A percentile compares a stretch with the other conserved stretches of the same genome.
phyloP scores from a whole-genome alignment of 2,113 vertebrate species.

The Agelaius phoeniceus region DNA sequence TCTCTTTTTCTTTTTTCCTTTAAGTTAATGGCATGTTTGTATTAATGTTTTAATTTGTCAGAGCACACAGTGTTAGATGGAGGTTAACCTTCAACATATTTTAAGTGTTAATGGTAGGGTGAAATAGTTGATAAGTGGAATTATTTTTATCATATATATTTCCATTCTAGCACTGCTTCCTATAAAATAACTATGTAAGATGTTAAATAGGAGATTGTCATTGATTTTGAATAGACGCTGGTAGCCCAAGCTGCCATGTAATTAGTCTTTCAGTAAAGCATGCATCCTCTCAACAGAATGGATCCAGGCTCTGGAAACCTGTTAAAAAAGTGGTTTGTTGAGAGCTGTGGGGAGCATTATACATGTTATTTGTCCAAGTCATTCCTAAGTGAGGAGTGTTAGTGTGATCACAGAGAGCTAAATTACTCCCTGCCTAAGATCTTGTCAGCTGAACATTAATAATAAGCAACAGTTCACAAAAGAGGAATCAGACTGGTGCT shows the following conservation, averaged over 20 bases:
- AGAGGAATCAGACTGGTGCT: background rate
- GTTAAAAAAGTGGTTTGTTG: background rate
- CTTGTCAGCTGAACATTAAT: rapidly evolving
- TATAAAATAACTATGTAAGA: background rate
- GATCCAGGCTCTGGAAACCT: background rate
- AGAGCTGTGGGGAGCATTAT: background rate
- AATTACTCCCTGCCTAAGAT: background rate
- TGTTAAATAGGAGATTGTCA: background rate
- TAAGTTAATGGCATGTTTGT: background rate
- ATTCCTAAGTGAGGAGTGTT: background rate
- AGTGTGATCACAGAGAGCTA: background rate
- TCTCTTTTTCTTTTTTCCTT: background rate
- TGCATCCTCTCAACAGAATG: background rate
- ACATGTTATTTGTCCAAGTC: rapidly evolving
- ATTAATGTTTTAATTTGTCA: background rate
- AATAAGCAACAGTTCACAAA: background rate
- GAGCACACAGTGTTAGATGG: rapidly evolving
- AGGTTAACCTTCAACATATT: background rate
- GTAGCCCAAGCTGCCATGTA: background rate
- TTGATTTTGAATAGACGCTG: background rate
- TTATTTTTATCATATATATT: background rate
- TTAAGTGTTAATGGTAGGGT: background rate
- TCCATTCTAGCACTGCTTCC: background rate
- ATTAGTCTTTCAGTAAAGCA: background rate
- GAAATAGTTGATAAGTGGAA: background rate